phyloP scores from a whole-genome alignment of 2,888 invertebrate species.

The Nasonovia ribisnigri region DNA sequence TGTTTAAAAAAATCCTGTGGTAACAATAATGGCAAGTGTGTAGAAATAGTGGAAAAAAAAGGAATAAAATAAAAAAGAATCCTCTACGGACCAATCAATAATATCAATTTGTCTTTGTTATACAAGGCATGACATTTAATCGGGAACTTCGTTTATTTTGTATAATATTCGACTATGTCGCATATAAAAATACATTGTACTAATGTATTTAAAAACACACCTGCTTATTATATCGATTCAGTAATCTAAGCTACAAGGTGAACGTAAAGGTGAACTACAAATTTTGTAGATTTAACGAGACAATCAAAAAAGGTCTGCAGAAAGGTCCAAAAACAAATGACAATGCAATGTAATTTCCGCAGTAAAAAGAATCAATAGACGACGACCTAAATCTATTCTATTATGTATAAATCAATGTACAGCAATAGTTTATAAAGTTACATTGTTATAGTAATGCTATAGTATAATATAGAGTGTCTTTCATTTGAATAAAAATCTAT shows the following conservation, averaged over 20 bases:
- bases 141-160: not conserved
- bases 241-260: not conserved
- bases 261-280: not conserved
- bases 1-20: not conserved
- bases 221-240: not conserved
- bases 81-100: not conserved
- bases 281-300: not conserved
- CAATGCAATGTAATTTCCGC: not conserved
- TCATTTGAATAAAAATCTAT: not conserved
- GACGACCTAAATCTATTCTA: not conserved
- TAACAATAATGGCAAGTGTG: not conserved
- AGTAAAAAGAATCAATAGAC: not conserved
- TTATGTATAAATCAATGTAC: not conserved
- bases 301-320: constrained; percentile 7
- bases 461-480: not conserved
- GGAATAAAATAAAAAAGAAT: not conserved
- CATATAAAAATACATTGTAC: no score
- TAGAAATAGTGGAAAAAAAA: no score
- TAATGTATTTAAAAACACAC: not conserved
- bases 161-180: no score
- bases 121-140: not conserved
- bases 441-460: not conserved
- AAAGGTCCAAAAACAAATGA: not conserved
- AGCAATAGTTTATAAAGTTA: not conserved
- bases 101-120: not conserved